Percentiles rank a stretch among this genome's conserved stretches.
These are phyloP conservation scores for Nibea albiflora DNA, from an alignment of 2,113 vertebrate species.

Conservation along the genomic window DNA sequence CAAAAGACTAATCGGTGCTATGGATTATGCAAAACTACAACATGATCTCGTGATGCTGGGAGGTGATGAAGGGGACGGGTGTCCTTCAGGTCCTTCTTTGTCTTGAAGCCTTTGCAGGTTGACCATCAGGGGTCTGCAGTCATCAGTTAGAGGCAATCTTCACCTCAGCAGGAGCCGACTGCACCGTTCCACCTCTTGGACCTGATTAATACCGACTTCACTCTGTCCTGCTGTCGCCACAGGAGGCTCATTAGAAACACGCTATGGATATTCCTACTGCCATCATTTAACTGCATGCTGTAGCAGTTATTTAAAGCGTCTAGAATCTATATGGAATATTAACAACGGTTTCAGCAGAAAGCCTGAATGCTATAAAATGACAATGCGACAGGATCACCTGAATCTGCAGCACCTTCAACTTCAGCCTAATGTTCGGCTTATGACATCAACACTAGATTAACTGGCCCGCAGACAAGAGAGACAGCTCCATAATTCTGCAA, in stretches of 20 bases:
- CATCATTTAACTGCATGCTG: neutral
- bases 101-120: slow-evolving; percentile 1
- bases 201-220: neutral
- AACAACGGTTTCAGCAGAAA: no score
- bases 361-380: no score
- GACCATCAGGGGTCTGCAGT: neutral
- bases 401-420: no score
- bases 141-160: slow-evolving; percentile 18
- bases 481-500: no score
- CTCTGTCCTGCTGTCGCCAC: neutral
- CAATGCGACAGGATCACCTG: no score
- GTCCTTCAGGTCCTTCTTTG: neutral
- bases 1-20: slow-evolving; percentile 1
- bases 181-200: neutral
- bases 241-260: neutral
- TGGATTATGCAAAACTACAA: slow-evolving; percentile 55
- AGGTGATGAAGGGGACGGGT: neutral
- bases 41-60: neutral
- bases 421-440: no score
- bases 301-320: neutral
- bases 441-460: no score
- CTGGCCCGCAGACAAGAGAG: no score
- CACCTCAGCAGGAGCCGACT: slow-evolving; percentile 2
- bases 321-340: neutral
- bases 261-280: neutral